Evolutionary conservation across 2,888 invertebrate species (phyloP), one percentile per base, ranked within the genome.

Genomic region (Ephialtes manifestator): DNA sequence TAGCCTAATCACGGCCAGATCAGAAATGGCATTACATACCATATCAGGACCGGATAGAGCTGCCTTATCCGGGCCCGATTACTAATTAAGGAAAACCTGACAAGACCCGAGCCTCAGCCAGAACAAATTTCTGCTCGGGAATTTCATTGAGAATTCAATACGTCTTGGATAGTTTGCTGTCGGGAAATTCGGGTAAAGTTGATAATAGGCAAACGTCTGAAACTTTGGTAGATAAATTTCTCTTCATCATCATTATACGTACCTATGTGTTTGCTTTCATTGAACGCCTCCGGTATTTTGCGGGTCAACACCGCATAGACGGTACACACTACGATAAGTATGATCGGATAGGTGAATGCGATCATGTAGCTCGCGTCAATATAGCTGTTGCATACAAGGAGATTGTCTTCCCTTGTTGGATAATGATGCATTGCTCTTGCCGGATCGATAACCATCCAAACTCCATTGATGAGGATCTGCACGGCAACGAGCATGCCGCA

Each of bases 251-350:
- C 46, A 58, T 39, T 18, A 75, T 55, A 20, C 68, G 46, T 90
- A 96, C 99, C 99, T 90, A 99, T 99, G 95, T 99, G 98, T 95
- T 99, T 99, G 91, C 98, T 98, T 95, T 99, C 99, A 94, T 99
- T 99, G 94, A 99, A 99, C 55, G 99, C 99, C 94, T 99, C 99
- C 0, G 99, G 99, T 86, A 99, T 98, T 95, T 99, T 99, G 88
- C 99, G 96, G 0, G 99, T 99, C 67, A 98, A 96, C 0, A 99
- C 97, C 0, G 99, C 99, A 93, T 99, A 99, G 15, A 99, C 96
- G 0, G 99, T 99, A 94, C 99, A 99, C 83, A 98, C 96, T 18
- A 98, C 95, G 90, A 99, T 98, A 72, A 99, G 95, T 85, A 98
- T 95, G 90, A 98, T 98, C 20, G 99, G 99, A 95, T 98, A 99